phyloP scores from a whole-genome alignment of 2,797 vertebrate species.

The Mus spretus region DNA sequence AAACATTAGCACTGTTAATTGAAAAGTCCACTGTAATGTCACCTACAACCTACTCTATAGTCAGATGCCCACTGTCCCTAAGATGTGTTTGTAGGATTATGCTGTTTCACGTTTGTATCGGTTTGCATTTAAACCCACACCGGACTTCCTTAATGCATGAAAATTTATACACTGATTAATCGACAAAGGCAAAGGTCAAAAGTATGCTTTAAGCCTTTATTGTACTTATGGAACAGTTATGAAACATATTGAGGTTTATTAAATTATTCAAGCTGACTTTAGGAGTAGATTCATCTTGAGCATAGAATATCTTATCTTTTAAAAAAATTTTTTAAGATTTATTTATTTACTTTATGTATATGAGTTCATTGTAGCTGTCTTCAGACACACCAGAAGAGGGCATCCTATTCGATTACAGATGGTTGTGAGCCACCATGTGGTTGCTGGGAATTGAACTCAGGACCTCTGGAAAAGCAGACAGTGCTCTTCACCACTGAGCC shows the following conservation, averaged over 20 bases:
- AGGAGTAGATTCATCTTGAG: not conserved
- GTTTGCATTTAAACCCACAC: not conserved
- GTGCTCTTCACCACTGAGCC: too few species aligned
- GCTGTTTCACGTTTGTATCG: not conserved
- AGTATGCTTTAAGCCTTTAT: constrained; percentile 21
- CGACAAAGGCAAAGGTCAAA: not conserved
- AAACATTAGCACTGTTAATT: not conserved
- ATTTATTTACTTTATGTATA: too few species aligned
- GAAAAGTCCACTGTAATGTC: not conserved
- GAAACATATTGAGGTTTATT: not conserved
- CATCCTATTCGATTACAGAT: too few species aligned
- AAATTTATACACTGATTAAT: not conserved
- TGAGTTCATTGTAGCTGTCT: too few species aligned
- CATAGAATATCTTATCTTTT: not conserved
- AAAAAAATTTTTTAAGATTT: too few species aligned
- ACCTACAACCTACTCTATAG: not conserved
- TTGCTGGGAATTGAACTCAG: too few species aligned
- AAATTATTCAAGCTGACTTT: not conserved
- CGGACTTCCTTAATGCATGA: not conserved
- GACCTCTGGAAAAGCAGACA: too few species aligned
- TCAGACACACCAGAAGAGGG: too few species aligned
- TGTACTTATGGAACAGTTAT: constrained; percentile 21
- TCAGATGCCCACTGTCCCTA: not conserved
- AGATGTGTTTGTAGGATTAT: not conserved
- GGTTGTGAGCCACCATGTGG: too few species aligned